Conservation (phyloP, 2,797 vertebrate genomes). For the Setipinna tenuifilis region DNA sequence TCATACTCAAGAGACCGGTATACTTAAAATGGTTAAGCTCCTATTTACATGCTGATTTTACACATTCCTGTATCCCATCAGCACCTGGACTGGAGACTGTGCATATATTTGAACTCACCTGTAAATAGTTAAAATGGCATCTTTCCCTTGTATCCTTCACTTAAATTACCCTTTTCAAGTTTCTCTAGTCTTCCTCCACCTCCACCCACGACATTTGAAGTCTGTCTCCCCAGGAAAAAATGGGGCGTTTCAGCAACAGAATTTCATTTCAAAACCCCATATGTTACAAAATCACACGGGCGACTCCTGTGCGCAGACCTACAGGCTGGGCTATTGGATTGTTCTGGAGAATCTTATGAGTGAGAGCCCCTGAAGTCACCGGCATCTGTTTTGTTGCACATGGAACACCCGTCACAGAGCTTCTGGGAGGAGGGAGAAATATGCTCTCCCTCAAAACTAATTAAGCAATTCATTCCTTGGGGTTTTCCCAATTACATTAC, state of each 20-base stretch:
- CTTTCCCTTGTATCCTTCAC: background rate
- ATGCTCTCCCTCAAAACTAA: slow-evolving; percentile 18
- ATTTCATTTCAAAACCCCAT: background rate
- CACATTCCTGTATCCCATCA: too few species aligned
- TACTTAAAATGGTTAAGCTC: too few species aligned
- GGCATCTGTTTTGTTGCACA: slow-evolving; percentile 8
- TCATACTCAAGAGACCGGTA: background rate
- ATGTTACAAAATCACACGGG: background rate
- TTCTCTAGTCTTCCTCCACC: background rate
- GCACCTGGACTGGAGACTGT: too few species aligned
- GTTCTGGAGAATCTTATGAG: background rate
- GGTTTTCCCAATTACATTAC: slow-evolving; percentile 12
- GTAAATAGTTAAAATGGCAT: background rate
- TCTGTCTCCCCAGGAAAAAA: background rate
- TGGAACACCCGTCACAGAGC: background rate
- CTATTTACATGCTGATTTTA: too few species aligned
- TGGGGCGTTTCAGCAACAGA: background rate
- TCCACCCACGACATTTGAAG: slow-evolving; percentile 3
- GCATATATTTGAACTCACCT: too few species aligned
- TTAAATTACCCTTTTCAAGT: background rate
- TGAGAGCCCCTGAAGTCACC: background rate
- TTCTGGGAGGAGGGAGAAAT: background rate
- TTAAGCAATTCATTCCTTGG: slow-evolving; percentile 9
- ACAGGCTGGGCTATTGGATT: background rate
- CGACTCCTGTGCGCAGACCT: background rate